Evolutionary conservation across 2,888 invertebrate genomes (phyloP).

Genomic region (Seladonia tumulorum): DNA sequence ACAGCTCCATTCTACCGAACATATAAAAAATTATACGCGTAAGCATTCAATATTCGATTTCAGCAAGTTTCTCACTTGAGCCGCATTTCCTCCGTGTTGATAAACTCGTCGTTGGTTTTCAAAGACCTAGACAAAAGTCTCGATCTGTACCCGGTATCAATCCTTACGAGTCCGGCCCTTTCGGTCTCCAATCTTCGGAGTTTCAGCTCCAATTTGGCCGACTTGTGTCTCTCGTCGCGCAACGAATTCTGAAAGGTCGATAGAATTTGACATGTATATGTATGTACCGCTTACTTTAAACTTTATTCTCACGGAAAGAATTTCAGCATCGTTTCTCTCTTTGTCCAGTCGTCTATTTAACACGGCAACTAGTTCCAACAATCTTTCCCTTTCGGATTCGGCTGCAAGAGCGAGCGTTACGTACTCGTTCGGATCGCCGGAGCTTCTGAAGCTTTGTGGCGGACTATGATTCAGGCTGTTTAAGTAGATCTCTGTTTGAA

Average conservation of each 20-base stretch:
- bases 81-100: constrained; percentile 80
- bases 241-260: constrained; percentile 78
- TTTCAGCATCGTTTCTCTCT: constrained; percentile 84
- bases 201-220: constrained; percentile 86
- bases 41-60: not conserved
- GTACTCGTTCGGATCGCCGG: constrained; percentile 75
- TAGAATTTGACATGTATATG: not conserved
- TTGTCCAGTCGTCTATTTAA: constrained; percentile 86
- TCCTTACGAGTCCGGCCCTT: constrained; percentile 82
- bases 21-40: not conserved
- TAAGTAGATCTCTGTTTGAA: constrained; percentile 26
- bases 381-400: constrained; percentile 87
- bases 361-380: constrained; percentile 86
- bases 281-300: not conserved
- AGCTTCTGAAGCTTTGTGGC: constrained; percentile 49
- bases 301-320: constrained; percentile 67
- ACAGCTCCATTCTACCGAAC: constrained; percentile 85
- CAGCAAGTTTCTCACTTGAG: constrained; percentile 69
- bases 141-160: constrained; percentile 77
- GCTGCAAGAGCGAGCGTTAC: constrained; percentile 86
- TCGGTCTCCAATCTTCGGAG: constrained; percentile 86
- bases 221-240: constrained; percentile 85
- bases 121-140: constrained; percentile 72
- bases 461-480: constrained; percentile 39
- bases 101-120: constrained; percentile 81